These are phyloP conservation scores for Centrocercus urophasianus DNA, from an alignment of 2,113 vertebrate species.

Conservation along the genomic window DNA sequence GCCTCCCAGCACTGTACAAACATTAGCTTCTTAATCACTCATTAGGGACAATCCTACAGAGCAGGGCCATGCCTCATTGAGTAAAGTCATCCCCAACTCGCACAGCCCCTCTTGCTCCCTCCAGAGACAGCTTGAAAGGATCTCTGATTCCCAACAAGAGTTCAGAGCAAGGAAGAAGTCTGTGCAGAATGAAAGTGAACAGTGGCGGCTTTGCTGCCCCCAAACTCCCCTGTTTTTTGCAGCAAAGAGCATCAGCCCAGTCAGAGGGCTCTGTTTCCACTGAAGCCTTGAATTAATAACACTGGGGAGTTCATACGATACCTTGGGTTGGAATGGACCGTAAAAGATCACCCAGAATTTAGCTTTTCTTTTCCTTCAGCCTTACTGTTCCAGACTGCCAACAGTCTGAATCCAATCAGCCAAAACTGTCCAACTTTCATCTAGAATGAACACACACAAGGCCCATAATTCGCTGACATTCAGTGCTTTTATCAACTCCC, in stretches of 20 bases:
- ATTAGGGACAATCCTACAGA: constrained; percentile 38
- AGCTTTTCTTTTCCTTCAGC: background rate
- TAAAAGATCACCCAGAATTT: background rate
- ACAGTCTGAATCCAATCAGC: background rate
- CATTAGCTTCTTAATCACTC: constrained; percentile 64
- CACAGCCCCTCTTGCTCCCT: constrained; percentile 18
- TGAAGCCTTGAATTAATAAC: background rate
- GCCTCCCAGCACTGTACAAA: constrained; percentile 59
- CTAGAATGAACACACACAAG: rapidly evolving
- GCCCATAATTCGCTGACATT: background rate
- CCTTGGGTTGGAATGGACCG: background rate
- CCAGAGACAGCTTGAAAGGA: background rate
- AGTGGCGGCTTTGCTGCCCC: rapidly evolving
- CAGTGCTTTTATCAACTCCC: background rate
- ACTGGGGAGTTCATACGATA: background rate
- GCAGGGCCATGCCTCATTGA: constrained; percentile 69
- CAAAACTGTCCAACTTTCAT: background rate
- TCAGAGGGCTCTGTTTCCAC: background rate
- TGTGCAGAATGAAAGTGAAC: background rate
- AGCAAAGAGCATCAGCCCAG: background rate
- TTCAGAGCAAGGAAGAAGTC: background rate
- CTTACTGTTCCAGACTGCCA: background rate
- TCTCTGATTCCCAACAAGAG: background rate
- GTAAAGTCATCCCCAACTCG: constrained; percentile 55
- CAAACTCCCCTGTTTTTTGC: rapidly evolving